Percentiles rank a stretch among this genome's conserved stretches.
Evolutionary conservation across 2,113 vertebrate species (phyloP).

Genomic region (human (Homo sapiens)): DNA sequence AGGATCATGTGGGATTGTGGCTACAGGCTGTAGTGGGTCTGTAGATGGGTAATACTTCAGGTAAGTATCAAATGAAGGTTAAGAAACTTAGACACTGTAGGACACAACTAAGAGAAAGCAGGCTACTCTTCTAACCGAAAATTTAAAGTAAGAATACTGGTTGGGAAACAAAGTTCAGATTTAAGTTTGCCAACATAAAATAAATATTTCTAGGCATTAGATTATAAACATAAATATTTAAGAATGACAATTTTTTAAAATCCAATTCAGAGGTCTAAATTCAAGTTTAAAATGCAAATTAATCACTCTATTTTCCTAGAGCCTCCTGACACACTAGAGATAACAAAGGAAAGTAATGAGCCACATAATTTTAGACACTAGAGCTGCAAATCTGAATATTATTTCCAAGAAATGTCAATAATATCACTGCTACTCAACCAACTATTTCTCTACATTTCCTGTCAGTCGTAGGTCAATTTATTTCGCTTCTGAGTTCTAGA

Average conservation of each 20-base stretch:
- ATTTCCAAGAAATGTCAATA: constrained; percentile 26
- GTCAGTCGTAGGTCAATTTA: neutral
- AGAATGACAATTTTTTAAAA: neutral
- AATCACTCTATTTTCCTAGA: neutral
- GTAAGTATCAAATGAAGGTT: neutral
- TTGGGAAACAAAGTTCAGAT: constrained; percentile 15
- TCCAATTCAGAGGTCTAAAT: constrained; percentile 49
- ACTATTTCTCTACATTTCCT: constrained; percentile 23
- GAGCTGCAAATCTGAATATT: neutral
- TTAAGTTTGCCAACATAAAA: constrained; percentile 11
- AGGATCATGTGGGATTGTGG: neutral
- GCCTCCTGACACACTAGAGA: neutral
- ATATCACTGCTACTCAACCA: neutral
- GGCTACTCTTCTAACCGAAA: neutral
- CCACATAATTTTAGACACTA: neutral
- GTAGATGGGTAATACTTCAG: neutral
- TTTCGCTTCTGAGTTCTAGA: constrained; percentile 5
- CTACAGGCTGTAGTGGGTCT: neutral
- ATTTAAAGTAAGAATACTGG: neutral
- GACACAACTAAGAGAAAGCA: neutral
- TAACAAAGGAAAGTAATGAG: neutral
- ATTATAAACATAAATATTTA: constrained; percentile 31
- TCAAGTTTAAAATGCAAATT: constrained; percentile 43
- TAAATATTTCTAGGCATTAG: neutral
- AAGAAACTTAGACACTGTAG: neutral